These are phyloP conservation scores for Apodemia zela DNA, from an alignment of 2,888 invertebrate genomes.

Conservation along the genomic window DNA sequence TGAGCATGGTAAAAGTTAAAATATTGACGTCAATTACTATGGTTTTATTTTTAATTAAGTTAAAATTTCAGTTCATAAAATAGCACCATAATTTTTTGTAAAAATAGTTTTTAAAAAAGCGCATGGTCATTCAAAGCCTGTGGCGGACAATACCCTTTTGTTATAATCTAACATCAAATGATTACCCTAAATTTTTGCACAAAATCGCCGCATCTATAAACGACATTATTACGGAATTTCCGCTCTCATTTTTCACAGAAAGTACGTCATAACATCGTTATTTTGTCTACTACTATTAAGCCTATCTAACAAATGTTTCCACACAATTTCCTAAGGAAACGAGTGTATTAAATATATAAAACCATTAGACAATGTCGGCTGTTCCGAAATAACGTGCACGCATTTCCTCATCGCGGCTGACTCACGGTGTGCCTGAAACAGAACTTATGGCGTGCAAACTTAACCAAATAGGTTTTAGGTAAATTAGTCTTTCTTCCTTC, in stretches of 20 bases:
- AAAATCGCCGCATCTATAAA: background rate
- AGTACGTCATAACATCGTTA: slow-evolving; percentile 10
- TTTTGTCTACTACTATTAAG: slow-evolving; percentile 1
- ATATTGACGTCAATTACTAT: too few species aligned
- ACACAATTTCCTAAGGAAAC: slow-evolving; percentile 43
- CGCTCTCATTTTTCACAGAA: slow-evolving; percentile 2
- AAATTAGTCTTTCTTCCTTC: slow-evolving; percentile 38
- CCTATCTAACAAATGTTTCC: slow-evolving; percentile 20
- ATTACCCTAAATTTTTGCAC: too few species aligned
- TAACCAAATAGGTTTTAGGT: slow-evolving; percentile 25
- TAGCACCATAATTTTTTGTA: too few species aligned
- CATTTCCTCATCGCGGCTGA: slow-evolving; percentile 76
- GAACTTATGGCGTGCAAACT: slow-evolving; percentile 68
- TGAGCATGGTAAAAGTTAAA: too few species aligned
- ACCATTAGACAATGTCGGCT: slow-evolving; percentile 70
- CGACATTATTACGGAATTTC: background rate
- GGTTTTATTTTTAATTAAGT: too few species aligned
- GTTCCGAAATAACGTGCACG: slow-evolving; percentile 73
- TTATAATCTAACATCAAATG: too few species aligned
- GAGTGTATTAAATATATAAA: slow-evolving; percentile 60
- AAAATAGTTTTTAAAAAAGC: too few species aligned
- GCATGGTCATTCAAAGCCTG: too few species aligned
- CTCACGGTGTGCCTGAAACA: slow-evolving; percentile 73
- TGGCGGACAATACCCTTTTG: too few species aligned
- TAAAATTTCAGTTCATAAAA: too few species aligned